Evolutionary conservation across 1,140 invertebrate genomes (phyloP), one percentile per base, ranked within the genome.

Genomic region (Formica selysi): DNA sequence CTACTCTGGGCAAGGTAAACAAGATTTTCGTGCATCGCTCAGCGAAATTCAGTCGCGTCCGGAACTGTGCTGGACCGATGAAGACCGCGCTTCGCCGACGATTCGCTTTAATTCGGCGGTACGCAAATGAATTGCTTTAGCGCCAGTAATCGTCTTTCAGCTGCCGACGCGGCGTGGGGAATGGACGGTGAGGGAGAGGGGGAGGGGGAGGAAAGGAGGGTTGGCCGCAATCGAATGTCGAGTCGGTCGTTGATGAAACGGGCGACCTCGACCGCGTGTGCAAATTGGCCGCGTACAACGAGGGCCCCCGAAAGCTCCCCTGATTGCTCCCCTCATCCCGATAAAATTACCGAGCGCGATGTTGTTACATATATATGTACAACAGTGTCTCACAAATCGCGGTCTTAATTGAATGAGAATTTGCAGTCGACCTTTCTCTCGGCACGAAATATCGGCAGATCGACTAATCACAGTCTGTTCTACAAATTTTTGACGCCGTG

Each of bases 81-180:
- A 22, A 32, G 32, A 11, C n/a, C 5, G 4, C 16, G 86, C 11
- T 59, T 57, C 44, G 44, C 38, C 44, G 32, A 13, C 74, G 79
- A 91, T 85, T 91, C 79, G 85, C 90, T 91, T 91, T 76, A 91
- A 87, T 85, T 87, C 61, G 74, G 51, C 32, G 54, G 62, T 71
- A 81, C 90, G 90, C 85, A 91, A 91, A 91, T 91, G 89, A 91
- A 91, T 91, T 87, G 90, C 90, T 91, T 87, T 89, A 89, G 48
- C 76, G 57, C 70, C 76, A 41, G 86, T 89, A 91, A 91, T 91
- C 86, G 89, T 74, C 89, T 76, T 81, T 89, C 89, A 38, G 64
- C 36, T 68, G 13, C 3, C 41, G 8, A 68, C 62, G 71, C 73
- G 70, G 86, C 68, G 74, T 71, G 86, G 36, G 71, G 76, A 10